phyloP scores from a whole-genome alignment of 2,888 invertebrate species.

The Drosophila prolongata region DNA sequence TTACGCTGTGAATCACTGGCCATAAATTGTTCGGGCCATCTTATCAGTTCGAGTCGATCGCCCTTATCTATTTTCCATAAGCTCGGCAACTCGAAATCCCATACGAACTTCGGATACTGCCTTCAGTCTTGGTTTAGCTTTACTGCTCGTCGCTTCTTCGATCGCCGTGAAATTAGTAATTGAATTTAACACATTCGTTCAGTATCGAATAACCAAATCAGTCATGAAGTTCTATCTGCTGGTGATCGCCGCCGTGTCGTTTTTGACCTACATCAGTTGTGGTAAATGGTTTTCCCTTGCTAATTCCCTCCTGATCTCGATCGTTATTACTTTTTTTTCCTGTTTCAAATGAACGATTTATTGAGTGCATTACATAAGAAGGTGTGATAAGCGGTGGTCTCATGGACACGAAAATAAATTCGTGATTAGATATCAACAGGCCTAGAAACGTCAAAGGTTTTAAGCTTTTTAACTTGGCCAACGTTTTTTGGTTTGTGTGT shows the following conservation, averaged over 20 bases:
- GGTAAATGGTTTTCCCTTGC: constrained; percentile 62
- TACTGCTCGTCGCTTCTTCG: constrained; percentile 13
- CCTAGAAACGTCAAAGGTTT: neutral
- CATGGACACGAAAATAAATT: constrained; percentile 3
- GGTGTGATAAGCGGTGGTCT: constrained; percentile 6
- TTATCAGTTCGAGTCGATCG: neutral
- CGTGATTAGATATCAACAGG: constrained; percentile 12
- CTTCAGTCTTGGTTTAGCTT: constrained; percentile 16
- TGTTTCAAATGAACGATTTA: neutral
- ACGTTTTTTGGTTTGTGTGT: neutral
- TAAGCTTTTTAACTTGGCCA: constrained; percentile 1
- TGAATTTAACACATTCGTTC: neutral
- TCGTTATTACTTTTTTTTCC: neutral
- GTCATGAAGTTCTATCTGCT: constrained; percentile 74
- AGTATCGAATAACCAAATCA: constrained; percentile 37
- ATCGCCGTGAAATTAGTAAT: constrained; percentile 8
- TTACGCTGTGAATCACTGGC: constrained; percentile 1
- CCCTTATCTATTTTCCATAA: neutral
- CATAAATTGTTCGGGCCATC: too few relatives aligned
- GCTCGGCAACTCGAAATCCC: neutral
- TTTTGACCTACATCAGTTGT: constrained; percentile 76
- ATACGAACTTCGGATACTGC: neutral
- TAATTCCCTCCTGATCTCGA: neutral
- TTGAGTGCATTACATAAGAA: constrained; percentile 29
- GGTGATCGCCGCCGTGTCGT: constrained; percentile 67